These are phyloP conservation scores for Rhimphoctona megacephalus DNA, from an alignment of 2,888 invertebrate genomes.

Conservation along the genomic window DNA sequence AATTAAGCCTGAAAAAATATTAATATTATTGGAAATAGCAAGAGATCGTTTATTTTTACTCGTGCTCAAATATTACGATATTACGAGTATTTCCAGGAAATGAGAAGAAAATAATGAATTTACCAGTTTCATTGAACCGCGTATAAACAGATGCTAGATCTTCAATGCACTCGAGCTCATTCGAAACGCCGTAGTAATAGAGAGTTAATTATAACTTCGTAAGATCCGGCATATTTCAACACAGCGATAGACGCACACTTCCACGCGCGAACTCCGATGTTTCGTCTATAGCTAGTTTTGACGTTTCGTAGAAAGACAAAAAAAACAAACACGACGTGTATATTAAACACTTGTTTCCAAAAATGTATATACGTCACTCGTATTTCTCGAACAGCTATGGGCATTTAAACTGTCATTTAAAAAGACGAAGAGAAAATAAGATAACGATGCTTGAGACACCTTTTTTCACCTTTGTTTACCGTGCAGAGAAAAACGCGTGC, in stretches of 20 bases:
- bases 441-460: neutral
- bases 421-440: constrained; percentile 5
- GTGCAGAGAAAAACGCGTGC: neutral
- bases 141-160: constrained; percentile 37
- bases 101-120: constrained; percentile 3
- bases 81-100: neutral
- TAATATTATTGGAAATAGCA: neutral
- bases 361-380: constrained; percentile 5
- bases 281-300: constrained; percentile 23
- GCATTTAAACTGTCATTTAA: constrained; percentile 6
- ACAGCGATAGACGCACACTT: neutral
- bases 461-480: constrained; percentile 3
- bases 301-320: constrained; percentile 15
- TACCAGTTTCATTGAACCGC: constrained; percentile 17
- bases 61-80: neutral
- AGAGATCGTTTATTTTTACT: neutral
- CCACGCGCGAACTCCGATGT: constrained; percentile 2
- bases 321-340: constrained; percentile 3
- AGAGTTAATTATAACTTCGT: constrained; percentile 54
- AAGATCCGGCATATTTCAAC: constrained; percentile 41
- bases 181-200: constrained; percentile 48
- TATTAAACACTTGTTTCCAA: constrained; percentile 17
- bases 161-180: constrained; percentile 35
- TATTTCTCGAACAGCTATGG: neutral
- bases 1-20: neutral